Base-by-base conservation (phyloP, 2,797 vertebrate species). In the Sorex maritimensis region DNA sequence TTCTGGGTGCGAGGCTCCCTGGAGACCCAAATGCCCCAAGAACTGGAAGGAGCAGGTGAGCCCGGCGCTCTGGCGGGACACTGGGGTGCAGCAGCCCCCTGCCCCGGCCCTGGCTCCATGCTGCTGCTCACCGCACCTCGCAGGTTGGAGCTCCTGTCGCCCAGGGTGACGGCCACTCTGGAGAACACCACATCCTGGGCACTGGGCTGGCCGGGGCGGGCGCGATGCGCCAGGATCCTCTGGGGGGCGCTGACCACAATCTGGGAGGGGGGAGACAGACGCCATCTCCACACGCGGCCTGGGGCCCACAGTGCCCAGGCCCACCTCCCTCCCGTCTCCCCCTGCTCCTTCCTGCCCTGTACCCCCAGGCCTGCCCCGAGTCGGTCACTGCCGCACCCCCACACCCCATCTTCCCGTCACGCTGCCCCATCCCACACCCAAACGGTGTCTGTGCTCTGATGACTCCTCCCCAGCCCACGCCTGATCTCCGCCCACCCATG, bases 101-200 rank as follows among this genome's bases (percentile, higher is more conserved):
- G 34, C 2, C 34, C 34, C 34, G 34, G 34, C 34, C 34, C 34
- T 34, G 0, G 3, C 55, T 81, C 15, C 3, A 17, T 10, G 12
- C 30, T 12, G 5, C 34, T 23, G 72, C 17, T 14, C 38, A 26
- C 34, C 17, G 17, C 3, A 99, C 99, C 99, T 86, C 98, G 98
- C 91, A 99, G 97, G 97, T 99, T 99, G 95, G 97, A 99, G 95
- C 97, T 98, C 93, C 89, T 96, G 63, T 98, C 98, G 95, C 99
- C 98, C 97, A 99, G 97, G 4, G 97, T 97, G 95, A 99, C 96
- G 0, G 98, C 92, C 68, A 99, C 98, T 96, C 97, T 99, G 13
- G 98, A 98, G 94, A 98, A 97, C 78, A 97, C 96, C 52, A 93
- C 97, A 61, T 96, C 97, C 91, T 97, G 96, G 88, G 94, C 91